Conservation (phyloP, 2,888 invertebrate species). For the Parnassius orleans region DNA sequence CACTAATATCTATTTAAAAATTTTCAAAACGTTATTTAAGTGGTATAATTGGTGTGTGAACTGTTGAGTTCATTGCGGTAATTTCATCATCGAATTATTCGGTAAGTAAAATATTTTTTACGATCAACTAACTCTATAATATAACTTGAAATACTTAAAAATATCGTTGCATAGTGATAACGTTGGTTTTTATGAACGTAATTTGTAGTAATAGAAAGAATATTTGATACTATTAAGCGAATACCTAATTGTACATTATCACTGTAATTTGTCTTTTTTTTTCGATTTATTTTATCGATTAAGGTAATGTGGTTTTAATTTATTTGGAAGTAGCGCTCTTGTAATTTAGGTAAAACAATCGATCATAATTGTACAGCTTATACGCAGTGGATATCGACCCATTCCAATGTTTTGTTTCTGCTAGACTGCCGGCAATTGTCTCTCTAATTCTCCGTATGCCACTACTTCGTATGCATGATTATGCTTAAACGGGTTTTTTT, state of each 20-base stretch:
- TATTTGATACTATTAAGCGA: background rate
- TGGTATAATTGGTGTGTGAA: constrained; percentile 8
- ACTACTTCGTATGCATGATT: no score
- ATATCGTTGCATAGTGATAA: constrained; percentile 2
- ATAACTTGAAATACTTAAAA: constrained; percentile 9
- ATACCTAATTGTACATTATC: no score
- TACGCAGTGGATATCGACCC: constrained; percentile 13
- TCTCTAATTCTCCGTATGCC: constrained; percentile 12
- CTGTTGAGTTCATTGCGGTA: constrained; percentile 12
- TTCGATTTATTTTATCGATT: constrained; percentile 3
- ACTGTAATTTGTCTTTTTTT: background rate
- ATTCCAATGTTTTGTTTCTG: constrained; percentile 1
- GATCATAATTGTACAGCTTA: background rate
- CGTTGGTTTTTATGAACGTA: constrained; percentile 5
- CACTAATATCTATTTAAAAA: background rate
- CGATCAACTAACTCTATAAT: constrained; percentile 2
- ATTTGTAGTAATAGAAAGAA: constrained; percentile 1
- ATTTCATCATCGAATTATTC: constrained; percentile 7
- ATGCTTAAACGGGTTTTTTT: no score
- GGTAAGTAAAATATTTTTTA: constrained; percentile 26
- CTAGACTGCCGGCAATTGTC: constrained; percentile 14
- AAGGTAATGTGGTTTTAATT: background rate
- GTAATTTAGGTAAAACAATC: constrained; percentile 18
- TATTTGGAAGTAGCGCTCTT: background rate
- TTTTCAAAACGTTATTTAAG: background rate